Base-by-base conservation (phyloP, 2,888 invertebrate species). In the Druceiella hillmani region DNA sequence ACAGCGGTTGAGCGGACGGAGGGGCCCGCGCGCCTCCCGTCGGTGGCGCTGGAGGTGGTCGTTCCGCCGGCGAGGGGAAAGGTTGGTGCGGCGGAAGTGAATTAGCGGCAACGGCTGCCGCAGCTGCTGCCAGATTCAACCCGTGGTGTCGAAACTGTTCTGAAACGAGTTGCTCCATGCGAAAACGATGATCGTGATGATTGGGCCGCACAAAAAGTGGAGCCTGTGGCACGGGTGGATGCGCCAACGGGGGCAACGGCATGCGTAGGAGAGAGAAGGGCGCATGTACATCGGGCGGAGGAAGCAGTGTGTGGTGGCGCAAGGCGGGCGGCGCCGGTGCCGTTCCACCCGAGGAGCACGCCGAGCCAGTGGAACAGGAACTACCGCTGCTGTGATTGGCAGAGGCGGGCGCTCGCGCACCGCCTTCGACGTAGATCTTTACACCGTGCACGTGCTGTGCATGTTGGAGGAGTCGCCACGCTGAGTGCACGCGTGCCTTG, bases 401-500 rank as follows among this genome's bases (percentile, higher is more conserved):
- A 5, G 43, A 35, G 17, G 39, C 41, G 5, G 45, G 45, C 22
- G 47, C 38, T 17, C 26, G 51, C 2, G 68, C 66, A 49, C 66
- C 56, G 36, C 74, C 72, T 53, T 88, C 88, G 35, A 86, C 78
- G 73, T 93, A 97, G 55, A 97, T 89, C 63, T 91, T 88, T 45
- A 95, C 84, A 12, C 94, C 94, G 57, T 97, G 97, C 41, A 86
- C 82, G 55, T 87, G 87, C 63, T 97, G 95, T 16, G 89, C 94
- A 62, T 97, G 97, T 60, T 95, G 94, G 25, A 97, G 79, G 43
- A 97, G 75, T 40, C 87, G 78, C 97, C 97, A 97, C 4, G 97
- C 94, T n/a, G 93, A 93, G 52, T 83, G 83, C 52, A 90, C 81
- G 33, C 88, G 82, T 46, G 88, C 85, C 57, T 92, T 91, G 74